A percentile compares a stretch with the other conserved stretches of the same genome.
Evolutionary conservation across 2,888 invertebrate species (phyloP).

Genomic region (Leptinotarsa peninsularis): DNA sequence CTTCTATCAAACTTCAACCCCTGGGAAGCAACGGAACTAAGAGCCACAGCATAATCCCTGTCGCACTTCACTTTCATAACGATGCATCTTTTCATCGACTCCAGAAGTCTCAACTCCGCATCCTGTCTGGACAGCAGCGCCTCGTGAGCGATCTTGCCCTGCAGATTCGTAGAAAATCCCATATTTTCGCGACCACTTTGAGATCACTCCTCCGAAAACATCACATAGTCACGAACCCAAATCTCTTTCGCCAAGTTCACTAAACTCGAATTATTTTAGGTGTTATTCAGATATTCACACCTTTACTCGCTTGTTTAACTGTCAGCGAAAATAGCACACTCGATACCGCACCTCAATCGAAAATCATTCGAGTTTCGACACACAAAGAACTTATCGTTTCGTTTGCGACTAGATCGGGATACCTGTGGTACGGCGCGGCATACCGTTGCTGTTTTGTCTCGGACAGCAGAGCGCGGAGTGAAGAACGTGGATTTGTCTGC

Average conservation of each 20-base stretch:
- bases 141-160: constrained; percentile 91
- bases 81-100: constrained; percentile 90
- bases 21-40: constrained; percentile 83
- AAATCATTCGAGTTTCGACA: constrained; percentile 4
- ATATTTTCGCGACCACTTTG: constrained; percentile 63
- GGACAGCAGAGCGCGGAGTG: constrained; percentile 23
- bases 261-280: constrained; percentile 12
- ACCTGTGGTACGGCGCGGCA: constrained; percentile 22
- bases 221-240: constrained; percentile 22
- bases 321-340: constrained; percentile 17
- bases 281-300: not conserved
- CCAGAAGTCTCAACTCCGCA: constrained; percentile 91
- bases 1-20: constrained; percentile 86
- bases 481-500: constrained; percentile 33
- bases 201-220: not conserved
- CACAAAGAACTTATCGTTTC: constrained; percentile 34
- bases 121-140: constrained; percentile 91
- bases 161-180: constrained; percentile 89
- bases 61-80: constrained; percentile 91
- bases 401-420: constrained; percentile 24
- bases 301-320: constrained; percentile 10
- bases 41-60: constrained; percentile 88
- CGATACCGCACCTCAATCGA: constrained; percentile 19
- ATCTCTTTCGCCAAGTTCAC: constrained; percentile 27
- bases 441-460: constrained; percentile 34